Conservation (phyloP, 1,140 invertebrate genomes). For the Zaprionus nigranus region DNA sequence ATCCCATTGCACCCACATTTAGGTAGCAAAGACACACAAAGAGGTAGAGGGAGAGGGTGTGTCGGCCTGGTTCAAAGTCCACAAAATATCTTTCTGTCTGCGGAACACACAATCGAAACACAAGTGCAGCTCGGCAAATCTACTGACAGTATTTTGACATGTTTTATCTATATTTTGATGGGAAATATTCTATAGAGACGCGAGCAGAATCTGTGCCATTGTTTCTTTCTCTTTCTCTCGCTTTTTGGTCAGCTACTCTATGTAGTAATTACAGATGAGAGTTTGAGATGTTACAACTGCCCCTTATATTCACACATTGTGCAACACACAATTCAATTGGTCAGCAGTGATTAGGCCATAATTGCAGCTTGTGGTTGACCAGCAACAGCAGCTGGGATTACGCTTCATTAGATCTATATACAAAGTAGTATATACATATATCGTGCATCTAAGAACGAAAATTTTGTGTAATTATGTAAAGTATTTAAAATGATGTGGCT, state of each 20-base stretch:
- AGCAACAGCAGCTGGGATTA: constrained; percentile 61
- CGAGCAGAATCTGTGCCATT: background rate
- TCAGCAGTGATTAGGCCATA: constrained; percentile 23
- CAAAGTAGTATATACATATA: background rate
- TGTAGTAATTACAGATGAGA: background rate
- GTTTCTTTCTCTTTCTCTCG: background rate
- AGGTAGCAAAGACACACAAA: constrained; percentile 48
- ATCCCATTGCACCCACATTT: constrained; percentile 45
- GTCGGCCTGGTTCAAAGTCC: constrained; percentile 64
- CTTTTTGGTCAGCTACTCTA: background rate
- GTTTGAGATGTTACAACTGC: constrained; percentile 7
- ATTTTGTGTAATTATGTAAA: constrained; percentile 1
- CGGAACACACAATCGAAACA: constrained; percentile 62
- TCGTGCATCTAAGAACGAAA: background rate
- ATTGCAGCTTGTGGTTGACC: constrained; percentile 42
- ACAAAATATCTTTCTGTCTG: constrained; percentile 44
- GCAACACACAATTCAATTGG: constrained; percentile 42
- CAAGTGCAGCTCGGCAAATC: constrained; percentile 63
- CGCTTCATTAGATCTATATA: constrained; percentile 14
- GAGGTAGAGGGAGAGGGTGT: background rate
- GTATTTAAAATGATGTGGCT: background rate
- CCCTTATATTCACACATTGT: constrained; percentile 23
- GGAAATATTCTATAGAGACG: constrained; percentile 49
- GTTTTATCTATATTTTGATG: constrained; percentile 64
- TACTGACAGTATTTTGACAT: constrained; percentile 77